Conservation (phyloP, 2,113 vertebrate species). For the Oxyruncus cristatus region DNA sequence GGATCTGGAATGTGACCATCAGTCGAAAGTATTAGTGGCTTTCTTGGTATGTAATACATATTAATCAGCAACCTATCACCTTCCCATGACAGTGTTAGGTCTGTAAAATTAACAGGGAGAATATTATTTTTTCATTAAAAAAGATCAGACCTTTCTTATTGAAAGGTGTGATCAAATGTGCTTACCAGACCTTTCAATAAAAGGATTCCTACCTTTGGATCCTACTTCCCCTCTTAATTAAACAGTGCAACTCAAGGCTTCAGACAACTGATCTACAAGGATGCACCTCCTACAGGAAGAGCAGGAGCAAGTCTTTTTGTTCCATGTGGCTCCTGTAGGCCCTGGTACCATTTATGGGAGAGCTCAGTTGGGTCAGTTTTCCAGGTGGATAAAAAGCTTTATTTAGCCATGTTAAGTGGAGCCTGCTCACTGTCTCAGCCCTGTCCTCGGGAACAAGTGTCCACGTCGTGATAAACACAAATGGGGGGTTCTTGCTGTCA, state of each 20-base stretch:
- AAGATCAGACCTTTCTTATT: background rate
- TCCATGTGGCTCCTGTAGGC: background rate
- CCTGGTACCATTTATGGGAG: background rate
- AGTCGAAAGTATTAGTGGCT: background rate
- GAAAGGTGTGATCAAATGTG: background rate
- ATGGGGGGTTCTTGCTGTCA: background rate
- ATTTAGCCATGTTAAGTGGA: background rate
- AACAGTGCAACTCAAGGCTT: background rate
- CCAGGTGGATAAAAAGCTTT: background rate
- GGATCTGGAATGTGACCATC: background rate
- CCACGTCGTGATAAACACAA: background rate
- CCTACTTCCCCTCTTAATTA: background rate
- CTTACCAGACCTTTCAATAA: background rate
- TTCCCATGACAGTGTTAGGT: background rate
- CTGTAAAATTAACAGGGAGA: background rate
- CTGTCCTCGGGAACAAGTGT: background rate
- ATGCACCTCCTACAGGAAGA: background rate
- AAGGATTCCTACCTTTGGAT: background rate
- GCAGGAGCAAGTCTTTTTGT: background rate
- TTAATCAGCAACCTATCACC: background rate
- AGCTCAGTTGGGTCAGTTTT: background rate
- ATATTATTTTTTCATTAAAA: background rate
- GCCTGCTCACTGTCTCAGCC: background rate
- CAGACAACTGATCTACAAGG: background rate
- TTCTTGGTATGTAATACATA: background rate